Base-by-base conservation (phyloP, 1,140 invertebrate genomes). In the Aphis gossypii region DNA sequence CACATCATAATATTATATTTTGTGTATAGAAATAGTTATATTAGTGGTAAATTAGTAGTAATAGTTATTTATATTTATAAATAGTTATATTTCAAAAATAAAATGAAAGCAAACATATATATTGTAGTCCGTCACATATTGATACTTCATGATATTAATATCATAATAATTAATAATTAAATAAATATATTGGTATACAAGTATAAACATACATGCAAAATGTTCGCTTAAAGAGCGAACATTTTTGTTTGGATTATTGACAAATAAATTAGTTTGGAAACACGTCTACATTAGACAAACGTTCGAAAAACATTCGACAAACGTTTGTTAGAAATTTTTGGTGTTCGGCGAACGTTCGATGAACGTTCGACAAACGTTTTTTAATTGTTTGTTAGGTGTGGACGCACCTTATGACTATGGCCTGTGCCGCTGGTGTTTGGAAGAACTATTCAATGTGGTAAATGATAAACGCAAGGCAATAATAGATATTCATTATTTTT, bases 311-410 rank as follows among this genome's bases (percentile, higher is more conserved):
- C 48, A 51, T 51, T 51, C 48, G 48, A 18, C 76, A 82, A 82
- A 82, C n/a, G 76, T 35, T 82, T 82, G 25, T 25, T 35, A 82
- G 76, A 82, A 11, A 82, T 82, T 82, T 5, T 35, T n/a, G 76
- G n/a, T 82, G n/a, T 82, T 82, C 76, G n/a, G 76, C 76, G n/a
- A n/a, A n/a, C n/a, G n/a, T n/a, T n/a, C n/a, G n/a, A n/a, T n/a
- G n/a, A 82, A 82, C 76, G 76, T 82, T 35, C n/a, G 14, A 82
- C 76, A 35, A 82, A 87, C 9, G 84, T 87, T 87, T 87, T 46
- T 87, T 87, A 87, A 87, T 25, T 48, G 84, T 87, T 87, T 46
- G 84, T 87, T 87, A 87, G 84, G 84, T 46, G 84, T 87, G 84
- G 21, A 87, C 84, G 46, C 56, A 60, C 14, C 54, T 56, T 3